Evolutionary conservation across 2,113 vertebrate species (phyloP), one percentile per base, ranked within the genome.

Genomic region (Mesembrinibis cayennensis): DNA sequence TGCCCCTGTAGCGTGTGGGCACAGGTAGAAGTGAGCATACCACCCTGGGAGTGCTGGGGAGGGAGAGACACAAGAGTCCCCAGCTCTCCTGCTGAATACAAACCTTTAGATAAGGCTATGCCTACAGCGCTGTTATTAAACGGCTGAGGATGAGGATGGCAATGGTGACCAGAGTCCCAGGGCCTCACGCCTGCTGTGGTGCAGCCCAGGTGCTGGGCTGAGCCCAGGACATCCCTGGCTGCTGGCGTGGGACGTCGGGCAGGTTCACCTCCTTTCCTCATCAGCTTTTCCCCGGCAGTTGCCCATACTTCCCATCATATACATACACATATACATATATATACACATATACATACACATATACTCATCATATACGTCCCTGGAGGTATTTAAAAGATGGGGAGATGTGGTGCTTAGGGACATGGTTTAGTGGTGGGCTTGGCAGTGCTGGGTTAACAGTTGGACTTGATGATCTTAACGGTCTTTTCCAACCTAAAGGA

Each of bases 171-270:
- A 30, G 58, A 38, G 34, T 45, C 40, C 42, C 26, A 25, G 27
- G 16, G 25, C 7, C 30, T 49, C 40, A 49, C 22, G 29, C 5
- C 16, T 0, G 0, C 16, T 34, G 13, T 27, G 38, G 34, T 1
- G 1, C 34, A 78, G 38, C 29, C 36, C 32, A 11, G 21, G 34
- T 45, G 12, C 13, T 61, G 40, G 17, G 10, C 13, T 72, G 34
- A 59, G 45, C 30, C 26, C 13, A 14, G 59, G 47, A 20, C 42
- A 90, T 44, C 42, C 45, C 59, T 50, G 44, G 25, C 16, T 36
- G 9, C 50, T 34, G 67, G 23, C 13, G 12, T 36, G 15, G 66
- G 21, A 10, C 38, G 12, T 8, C 10, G 36, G 12, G 25, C 7
- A 59, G 25, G 21, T 45, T 58, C 26, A 55, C 5, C 3, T 29